Percentiles rank a stretch among this genome's conserved stretches.
phyloP scores from a whole-genome alignment of 2,888 invertebrate species.

The Disparrhopalites patrizii region DNA sequence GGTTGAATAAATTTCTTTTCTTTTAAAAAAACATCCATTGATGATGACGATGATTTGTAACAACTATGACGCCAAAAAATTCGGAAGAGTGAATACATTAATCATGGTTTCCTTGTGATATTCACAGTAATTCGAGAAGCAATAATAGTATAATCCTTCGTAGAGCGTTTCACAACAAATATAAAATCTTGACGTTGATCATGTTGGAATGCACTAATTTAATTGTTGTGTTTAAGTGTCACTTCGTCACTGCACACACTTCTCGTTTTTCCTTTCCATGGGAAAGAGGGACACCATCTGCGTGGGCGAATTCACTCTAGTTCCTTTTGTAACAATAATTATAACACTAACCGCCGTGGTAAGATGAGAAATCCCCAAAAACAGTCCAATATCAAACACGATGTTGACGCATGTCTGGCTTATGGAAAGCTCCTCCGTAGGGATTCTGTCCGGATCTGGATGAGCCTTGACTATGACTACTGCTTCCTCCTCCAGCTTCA shows the following conservation, averaged over 20 bases:
- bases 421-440: slow-evolving; percentile 45
- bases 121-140: no score
- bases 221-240: not conserved
- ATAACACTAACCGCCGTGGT: not conserved
- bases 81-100: no score
- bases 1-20: no score
- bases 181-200: no score
- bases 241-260: not conserved
- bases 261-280: not conserved
- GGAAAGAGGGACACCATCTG: slow-evolving; percentile 5
- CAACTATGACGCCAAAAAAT: no score
- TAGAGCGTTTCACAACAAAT: no score
- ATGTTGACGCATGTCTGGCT: slow-evolving; percentile 45
- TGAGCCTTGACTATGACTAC: slow-evolving; percentile 36
- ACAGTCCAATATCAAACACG: slow-evolving; percentile 45
- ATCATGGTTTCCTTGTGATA: no score
- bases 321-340: no score
- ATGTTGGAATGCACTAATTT: slow-evolving; percentile 20
- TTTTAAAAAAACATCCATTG: no score
- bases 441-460: slow-evolving; percentile 39
- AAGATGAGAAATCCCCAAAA: not conserved
- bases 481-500: no score
- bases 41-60: not conserved
- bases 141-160: no score
- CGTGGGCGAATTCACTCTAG: not conserved